These are phyloP conservation scores for Stenchaetothrips biformis DNA, from an alignment of 2,888 invertebrate species.

Conservation along the genomic window DNA sequence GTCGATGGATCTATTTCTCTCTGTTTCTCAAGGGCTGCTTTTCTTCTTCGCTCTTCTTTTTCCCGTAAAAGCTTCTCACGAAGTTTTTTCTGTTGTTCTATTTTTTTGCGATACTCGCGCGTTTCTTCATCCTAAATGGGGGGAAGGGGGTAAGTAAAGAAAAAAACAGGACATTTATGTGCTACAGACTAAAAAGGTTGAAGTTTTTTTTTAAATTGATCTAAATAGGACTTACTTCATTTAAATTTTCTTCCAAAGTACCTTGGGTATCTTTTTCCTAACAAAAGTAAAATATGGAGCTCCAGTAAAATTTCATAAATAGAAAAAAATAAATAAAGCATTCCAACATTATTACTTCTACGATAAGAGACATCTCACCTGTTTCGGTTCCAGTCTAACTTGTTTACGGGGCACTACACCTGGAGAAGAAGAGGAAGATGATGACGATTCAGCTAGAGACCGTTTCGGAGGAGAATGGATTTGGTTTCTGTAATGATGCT, in stretches of 20 bases:
- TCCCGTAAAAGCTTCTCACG: slow-evolving; percentile 48
- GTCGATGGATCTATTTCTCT: slow-evolving; percentile 38
- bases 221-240: too few relatives aligned
- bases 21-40: slow-evolving; percentile 45
- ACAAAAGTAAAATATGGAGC: too few relatives aligned
- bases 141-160: too few relatives aligned
- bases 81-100: slow-evolving; percentile 49
- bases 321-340: background rate
- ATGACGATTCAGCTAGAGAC: background rate
- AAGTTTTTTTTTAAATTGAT: too few relatives aligned
- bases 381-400: background rate
- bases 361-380: background rate
- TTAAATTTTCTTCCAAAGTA: too few relatives aligned
- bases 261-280: too few relatives aligned
- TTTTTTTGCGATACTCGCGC: slow-evolving; percentile 47
- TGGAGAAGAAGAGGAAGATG: background rate
- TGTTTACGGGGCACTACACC: background rate
- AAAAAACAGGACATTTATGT: too few relatives aligned
- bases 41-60: slow-evolving; percentile 48
- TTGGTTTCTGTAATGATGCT: background rate
- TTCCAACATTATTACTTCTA: background rate
- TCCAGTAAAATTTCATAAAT: background rate
- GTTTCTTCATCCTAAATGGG: slow-evolving; percentile 45
- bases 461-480: background rate
- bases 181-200: too few relatives aligned